These are phyloP conservation scores for Gordius sp. DNA, from an alignment of 2,888 invertebrate species.

Conservation along the genomic window DNA sequence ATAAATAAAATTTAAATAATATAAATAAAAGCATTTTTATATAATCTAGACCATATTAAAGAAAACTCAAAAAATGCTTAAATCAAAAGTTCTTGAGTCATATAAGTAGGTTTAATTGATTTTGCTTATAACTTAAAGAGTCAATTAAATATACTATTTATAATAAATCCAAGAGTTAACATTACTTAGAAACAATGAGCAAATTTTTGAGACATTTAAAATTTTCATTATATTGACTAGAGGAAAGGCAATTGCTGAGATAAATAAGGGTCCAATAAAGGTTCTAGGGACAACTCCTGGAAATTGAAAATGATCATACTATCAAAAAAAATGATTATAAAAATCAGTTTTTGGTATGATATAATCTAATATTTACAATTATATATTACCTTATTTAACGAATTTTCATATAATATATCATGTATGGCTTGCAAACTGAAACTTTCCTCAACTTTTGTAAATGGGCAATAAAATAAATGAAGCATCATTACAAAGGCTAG, in stretches of 20 bases:
- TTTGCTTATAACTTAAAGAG: too few relatives aligned
- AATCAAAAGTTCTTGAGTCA: too few relatives aligned
- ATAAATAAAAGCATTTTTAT: too few relatives aligned
- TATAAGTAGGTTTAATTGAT: too few relatives aligned
- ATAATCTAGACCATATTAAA: too few relatives aligned
- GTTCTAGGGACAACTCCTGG: constrained; percentile 85
- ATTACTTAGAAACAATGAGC: constrained; percentile 44
- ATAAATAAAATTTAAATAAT: too few relatives aligned
- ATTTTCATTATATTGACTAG: constrained; percentile 41
- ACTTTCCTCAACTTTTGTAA: constrained; percentile 96
- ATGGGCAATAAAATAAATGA: constrained; percentile 62
- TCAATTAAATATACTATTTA: too few relatives aligned
- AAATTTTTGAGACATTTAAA: constrained; percentile 50
- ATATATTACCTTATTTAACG: constrained; percentile 17
- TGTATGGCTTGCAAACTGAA: constrained; percentile 94
- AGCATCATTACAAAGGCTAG: constrained; percentile 25
- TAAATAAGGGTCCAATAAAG: constrained; percentile 61
- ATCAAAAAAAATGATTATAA: constrained; percentile 26
- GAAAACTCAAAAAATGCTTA: too few relatives aligned
- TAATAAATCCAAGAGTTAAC: too few relatives aligned
- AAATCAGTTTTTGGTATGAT: constrained; percentile 9
- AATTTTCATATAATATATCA: constrained; percentile 62
- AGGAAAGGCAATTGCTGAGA: constrained; percentile 52
- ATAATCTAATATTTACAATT: constrained; percentile 18
- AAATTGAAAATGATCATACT: constrained; percentile 94